Conservation (phyloP, 2,797 vertebrate genomes). For the Dendrocincla fuliginosa region DNA sequence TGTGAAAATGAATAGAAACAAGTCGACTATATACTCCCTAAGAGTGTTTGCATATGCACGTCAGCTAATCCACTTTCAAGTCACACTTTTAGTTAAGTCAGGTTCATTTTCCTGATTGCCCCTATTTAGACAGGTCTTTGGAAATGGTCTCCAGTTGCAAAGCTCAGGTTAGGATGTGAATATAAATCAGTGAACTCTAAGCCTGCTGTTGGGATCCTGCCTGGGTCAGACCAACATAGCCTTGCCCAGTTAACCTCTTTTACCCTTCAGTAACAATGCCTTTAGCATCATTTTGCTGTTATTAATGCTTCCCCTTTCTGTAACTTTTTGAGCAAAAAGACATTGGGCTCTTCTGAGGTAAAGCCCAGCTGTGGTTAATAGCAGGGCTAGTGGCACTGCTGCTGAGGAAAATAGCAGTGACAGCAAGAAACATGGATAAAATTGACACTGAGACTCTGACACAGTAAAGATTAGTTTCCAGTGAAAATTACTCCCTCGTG, state of each 20-base stretch:
- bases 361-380: slow-evolving; percentile 67
- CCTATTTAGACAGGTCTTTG: slow-evolving; percentile 63
- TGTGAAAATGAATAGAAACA: slow-evolving; percentile 19
- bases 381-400: slow-evolving; percentile 52
- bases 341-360: slow-evolving; percentile 25
- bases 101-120: slow-evolving; percentile 68
- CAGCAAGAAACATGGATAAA: slow-evolving; percentile 58
- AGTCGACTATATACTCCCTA: neutral
- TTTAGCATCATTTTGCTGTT: slow-evolving; percentile 43
- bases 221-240: slow-evolving; percentile 1
- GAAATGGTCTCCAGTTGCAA: slow-evolving; percentile 49
- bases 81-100: slow-evolving; percentile 58
- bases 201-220: neutral
- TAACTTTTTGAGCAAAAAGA: slow-evolving; percentile 43
- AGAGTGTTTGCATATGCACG: neutral
- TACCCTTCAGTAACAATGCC: slow-evolving; percentile 21
- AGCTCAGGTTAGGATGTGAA: slow-evolving; percentile 54
- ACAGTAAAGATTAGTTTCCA: slow-evolving; percentile 62
- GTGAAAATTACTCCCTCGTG: slow-evolving; percentile 63
- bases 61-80: slow-evolving; percentile 57
- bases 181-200: slow-evolving; percentile 61
- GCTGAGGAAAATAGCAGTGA: slow-evolving; percentile 70
- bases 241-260: slow-evolving; percentile 53
- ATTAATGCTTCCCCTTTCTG: slow-evolving; percentile 47
- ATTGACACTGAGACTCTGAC: slow-evolving; percentile 54